Evolutionary conservation across 1,140 invertebrate genomes (phyloP).

Genomic region (Teleopsis dalmanni): DNA sequence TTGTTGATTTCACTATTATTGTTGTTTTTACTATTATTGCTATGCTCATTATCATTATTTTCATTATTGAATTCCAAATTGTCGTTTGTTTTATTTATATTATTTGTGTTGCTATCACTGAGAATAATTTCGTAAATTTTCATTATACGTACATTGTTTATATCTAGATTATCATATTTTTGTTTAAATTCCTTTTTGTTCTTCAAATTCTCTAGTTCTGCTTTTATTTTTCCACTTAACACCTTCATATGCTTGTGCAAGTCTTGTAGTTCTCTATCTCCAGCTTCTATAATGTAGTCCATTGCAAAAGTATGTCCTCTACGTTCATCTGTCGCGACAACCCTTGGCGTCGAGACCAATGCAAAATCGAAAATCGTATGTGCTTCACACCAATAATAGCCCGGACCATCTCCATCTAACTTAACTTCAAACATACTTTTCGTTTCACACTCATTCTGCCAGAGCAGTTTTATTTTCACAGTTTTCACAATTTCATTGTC

Average conservation of each 20-base stretch:
- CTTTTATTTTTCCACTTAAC: background rate
- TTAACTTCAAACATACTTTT: constrained; percentile 32
- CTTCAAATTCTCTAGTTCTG: background rate
- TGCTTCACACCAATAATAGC: constrained; percentile 47
- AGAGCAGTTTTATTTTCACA: constrained; percentile 24
- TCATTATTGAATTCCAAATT: too few relatives aligned
- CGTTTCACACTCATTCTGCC: constrained; percentile 22
- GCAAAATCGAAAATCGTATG: constrained; percentile 28
- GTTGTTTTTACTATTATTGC: too few relatives aligned
- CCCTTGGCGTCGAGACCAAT: constrained; percentile 15
- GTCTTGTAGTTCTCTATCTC: background rate
- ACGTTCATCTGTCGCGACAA: constrained; percentile 28
- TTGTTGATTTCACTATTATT: too few relatives aligned
- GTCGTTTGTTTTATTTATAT: too few relatives aligned
- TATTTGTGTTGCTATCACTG: too few relatives aligned
- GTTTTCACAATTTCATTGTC: constrained; percentile 21
- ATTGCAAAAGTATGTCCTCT: constrained; percentile 37
- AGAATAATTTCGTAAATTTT: too few relatives aligned
- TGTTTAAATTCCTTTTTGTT: background rate
- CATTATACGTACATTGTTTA: constrained; percentile 27
- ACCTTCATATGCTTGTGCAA: background rate
- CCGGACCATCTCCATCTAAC: constrained; percentile 32
- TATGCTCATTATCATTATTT: too few relatives aligned
- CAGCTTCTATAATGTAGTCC: constrained; percentile 1
- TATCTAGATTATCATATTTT: constrained; percentile 13